Conservation (phyloP, 1,140 invertebrate genomes). For the Zeugodacus cucurbitae region DNA sequence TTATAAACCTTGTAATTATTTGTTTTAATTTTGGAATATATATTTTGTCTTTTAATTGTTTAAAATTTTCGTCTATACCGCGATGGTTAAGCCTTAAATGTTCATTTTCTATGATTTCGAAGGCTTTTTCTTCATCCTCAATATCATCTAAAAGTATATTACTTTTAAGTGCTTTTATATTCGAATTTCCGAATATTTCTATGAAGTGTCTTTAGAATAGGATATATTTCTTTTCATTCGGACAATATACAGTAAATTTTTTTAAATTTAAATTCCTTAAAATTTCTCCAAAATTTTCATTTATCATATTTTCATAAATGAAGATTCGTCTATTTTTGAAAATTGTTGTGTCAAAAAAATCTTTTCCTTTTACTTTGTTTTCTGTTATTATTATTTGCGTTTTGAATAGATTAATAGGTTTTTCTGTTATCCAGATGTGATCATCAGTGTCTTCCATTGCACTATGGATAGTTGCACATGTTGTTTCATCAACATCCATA, state of each 20-base stretch:
- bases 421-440: not conserved
- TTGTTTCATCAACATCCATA: not conserved
- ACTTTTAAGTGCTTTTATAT: not conserved
- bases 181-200: not conserved
- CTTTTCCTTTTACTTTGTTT: not conserved
- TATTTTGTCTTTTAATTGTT: not conserved
- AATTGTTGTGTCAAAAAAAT: not conserved
- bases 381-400: not conserved
- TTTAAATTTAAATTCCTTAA: not conserved
- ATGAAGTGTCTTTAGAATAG: not conserved
- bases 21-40: constrained; percentile 2
- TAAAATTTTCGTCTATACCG: not conserved
- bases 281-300: not conserved
- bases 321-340: not conserved
- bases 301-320: not conserved
- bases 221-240: not conserved
- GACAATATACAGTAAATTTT: not conserved
- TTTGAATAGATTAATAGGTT: not conserved
- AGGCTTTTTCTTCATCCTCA: not conserved
- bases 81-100: not conserved
- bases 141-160: not conserved
- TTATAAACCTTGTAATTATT: not conserved
- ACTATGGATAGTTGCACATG: not conserved
- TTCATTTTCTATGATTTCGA: not conserved
- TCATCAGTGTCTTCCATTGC: not conserved